Evolutionary conservation across 2,113 vertebrate genomes (phyloP).

Genomic region (Pelusios castaneus): DNA sequence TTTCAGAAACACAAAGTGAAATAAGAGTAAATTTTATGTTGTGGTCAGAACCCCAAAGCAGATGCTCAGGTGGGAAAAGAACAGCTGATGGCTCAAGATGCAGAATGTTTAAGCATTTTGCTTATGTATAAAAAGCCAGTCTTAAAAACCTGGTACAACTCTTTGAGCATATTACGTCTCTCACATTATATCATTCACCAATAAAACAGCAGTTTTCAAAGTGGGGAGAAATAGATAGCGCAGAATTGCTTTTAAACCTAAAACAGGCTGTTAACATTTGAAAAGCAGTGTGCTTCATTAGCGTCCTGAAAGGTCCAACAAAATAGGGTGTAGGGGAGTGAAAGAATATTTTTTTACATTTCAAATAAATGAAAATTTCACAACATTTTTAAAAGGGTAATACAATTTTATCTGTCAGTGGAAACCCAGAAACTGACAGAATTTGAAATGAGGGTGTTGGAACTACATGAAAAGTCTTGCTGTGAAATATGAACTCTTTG

Average conservation of each 20-base stretch:
- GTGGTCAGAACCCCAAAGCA: neutral
- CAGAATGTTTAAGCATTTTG: neutral
- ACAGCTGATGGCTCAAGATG: neutral
- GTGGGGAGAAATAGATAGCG: fast-evolving
- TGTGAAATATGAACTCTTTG: neutral
- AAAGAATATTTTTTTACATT: neutral
- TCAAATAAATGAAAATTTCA: neutral
- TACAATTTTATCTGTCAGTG: neutral
- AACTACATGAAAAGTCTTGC: neutral
- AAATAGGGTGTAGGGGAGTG: neutral
- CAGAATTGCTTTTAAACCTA: fast-evolving
- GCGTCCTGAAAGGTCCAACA: neutral
- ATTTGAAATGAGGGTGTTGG: neutral
- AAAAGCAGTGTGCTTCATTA: neutral
- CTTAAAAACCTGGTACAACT: fast-evolving
- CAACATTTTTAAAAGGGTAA: neutral
- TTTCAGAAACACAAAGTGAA: neutral
- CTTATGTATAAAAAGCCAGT: neutral
- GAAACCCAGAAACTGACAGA: neutral
- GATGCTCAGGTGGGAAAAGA: neutral
- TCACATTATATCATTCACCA: fast-evolving
- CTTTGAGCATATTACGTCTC: fast-evolving
- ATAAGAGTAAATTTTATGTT: fast-evolving
- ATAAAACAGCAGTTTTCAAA: neutral
- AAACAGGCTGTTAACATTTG: neutral